Evolutionary conservation across 2,888 invertebrate species (phyloP).

Genomic region (Baronia brevicornis): DNA sequence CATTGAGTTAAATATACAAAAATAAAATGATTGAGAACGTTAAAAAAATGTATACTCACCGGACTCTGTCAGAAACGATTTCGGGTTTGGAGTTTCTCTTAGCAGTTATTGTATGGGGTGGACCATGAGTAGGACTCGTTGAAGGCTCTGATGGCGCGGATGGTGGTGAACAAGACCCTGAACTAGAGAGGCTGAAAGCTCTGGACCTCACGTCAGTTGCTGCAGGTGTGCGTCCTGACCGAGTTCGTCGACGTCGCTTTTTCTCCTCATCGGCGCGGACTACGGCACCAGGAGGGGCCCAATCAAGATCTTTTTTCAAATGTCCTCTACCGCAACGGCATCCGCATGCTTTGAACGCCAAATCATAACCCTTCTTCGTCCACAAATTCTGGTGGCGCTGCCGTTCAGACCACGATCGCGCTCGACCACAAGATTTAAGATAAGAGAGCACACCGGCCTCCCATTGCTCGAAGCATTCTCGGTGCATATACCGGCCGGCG

Average conservation of each 20-base stretch:
- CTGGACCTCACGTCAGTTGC: conserved; percentile 76
- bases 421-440: conserved; percentile 92
- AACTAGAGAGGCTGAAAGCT: conserved; percentile 85
- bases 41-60: conserved; percentile 74
- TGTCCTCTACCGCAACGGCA: conserved; percentile 96
- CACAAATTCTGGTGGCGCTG: conserved; percentile 96
- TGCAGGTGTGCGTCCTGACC: conserved; percentile 52
- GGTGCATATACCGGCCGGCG: conserved; percentile 95
- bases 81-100: conserved; percentile 87
- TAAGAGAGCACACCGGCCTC: conserved; percentile 92
- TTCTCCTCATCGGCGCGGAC: conserved; percentile 67
- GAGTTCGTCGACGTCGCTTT: conserved; percentile 57
- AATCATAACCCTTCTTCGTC: conserved; percentile 98
- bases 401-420: conserved; percentile 95
- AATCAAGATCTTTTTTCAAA: conserved; percentile 94
- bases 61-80: conserved; percentile 84
- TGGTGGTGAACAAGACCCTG: conserved; percentile 88
- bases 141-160: conserved; percentile 86
- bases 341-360: conserved; percentile 95
- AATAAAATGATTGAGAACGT: conserved; percentile 6
- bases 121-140: conserved; percentile 81
- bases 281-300: conserved; percentile 84
- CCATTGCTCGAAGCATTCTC: conserved; percentile 96
- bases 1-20: neutral
- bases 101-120: conserved; percentile 63